Evolutionary conservation across 2,888 invertebrate species (phyloP), one percentile per base, ranked within the genome.

Genomic region (Flexamia atlantica): DNA sequence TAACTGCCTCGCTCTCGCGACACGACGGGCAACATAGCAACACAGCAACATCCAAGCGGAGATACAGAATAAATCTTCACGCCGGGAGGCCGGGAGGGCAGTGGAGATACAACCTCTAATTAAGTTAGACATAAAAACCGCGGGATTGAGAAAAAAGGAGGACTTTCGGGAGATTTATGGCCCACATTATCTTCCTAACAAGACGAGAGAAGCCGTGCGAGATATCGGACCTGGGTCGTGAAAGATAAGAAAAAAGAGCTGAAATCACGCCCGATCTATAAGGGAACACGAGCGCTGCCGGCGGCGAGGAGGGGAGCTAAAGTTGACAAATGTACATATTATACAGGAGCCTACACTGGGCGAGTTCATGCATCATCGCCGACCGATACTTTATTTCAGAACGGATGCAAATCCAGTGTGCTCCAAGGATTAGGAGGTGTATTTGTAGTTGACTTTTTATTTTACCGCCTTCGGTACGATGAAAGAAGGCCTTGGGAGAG

Each of bases 261-360:
- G 30, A 12, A 20, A 20, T 72, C 20, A 20, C 20, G 72, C 36
- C 7, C 23, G 40, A n/a, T 72, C 40, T 36, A 40, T 40, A 36
- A 1, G 10, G 68, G 17, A 60, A 30, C 68, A 32, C 68, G 17
- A 30, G 68, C 5, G 30, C 68, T 17, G 32, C 68, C 32, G 17
- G 68, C 68, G 36, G 68, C 36, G 32, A 17, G n/a, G 7, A 68
- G 68, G 20, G 3, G 68, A 68, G 32, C 32, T 32, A 68, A 68
- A 36, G 17, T 68, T 68, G 68, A 68, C 68, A 68, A 68, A 68
- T 30, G 68, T 14, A 10, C 14, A 30, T 3, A 68, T 68, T 68
- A 68, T 68, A 68, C 68, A 68, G 32, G 12, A 68, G 30, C 68
- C 68, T 32, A 68, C 68, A 36, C 12, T 5, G 50, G 2, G 14